Evolutionary conservation across 2,888 invertebrate species (phyloP), one percentile per base, ranked within the genome.

Genomic region (Anagyrus pseudococci): DNA sequence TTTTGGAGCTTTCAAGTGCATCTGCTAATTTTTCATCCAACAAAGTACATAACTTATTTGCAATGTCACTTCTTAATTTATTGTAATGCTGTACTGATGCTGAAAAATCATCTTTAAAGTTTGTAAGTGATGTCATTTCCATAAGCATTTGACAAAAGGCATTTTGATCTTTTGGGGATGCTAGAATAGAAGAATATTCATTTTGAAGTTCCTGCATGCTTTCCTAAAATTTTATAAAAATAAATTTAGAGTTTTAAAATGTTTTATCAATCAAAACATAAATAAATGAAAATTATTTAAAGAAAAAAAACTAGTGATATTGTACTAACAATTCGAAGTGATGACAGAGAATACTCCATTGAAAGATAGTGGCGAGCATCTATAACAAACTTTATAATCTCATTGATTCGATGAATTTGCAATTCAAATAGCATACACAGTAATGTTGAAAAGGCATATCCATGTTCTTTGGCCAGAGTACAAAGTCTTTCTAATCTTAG

Each of bases 401-500:
- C 71, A 44, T 68, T 70, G 22, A 80, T 64, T 50, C 72, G 62
- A 7, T 68, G 70, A 62, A 68, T 71, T 62, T 80, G 77, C 25
- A 75, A 70, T 59, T 75, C 73, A 73, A 80, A 76, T 48, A 80
- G 56, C 58, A 79, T 72, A 44, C 73, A 74, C 3, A 81, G 62
- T 52, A 80, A 68, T 67, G 78, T 77, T 4, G 75, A 71, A 56
- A 73, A 69, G 15, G 74, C 75, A 59, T 78, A 75, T 15, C 80
- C 80, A 41, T 72, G 72, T 50, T 79, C 75, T 49, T 72, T 71
- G 0, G 72, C 73, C 8, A 79, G 66, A 8, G 61, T 58, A 37
- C 62, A 67, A 22, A 80, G 66, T 41, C 68, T 69, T 37, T 75
- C 71, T 25, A 80, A 68, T 58, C 72, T 77, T 29, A 62, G 49